These are phyloP conservation scores for Tetragonula clypearis DNA, from an alignment of 1,140 invertebrate species.

Conservation along the genomic window DNA sequence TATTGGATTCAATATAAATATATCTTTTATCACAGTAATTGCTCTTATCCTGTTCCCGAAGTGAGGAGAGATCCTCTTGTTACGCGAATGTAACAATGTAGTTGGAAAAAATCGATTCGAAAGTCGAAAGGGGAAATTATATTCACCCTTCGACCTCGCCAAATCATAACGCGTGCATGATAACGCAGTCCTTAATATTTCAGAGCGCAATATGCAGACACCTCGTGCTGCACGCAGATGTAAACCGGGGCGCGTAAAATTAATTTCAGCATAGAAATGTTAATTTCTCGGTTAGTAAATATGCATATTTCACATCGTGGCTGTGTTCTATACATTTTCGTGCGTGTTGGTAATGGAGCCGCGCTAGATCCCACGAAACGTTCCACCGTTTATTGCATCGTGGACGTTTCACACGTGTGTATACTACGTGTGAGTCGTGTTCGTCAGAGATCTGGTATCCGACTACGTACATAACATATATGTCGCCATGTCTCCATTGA, in stretches of 20 bases:
- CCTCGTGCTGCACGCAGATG: background rate
- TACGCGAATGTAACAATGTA: no score
- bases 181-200: background rate
- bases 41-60: no score
- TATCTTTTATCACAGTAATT: no score
- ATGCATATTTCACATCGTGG: conserved; percentile 8
- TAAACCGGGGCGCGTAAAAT: background rate
- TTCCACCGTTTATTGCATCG: conserved; percentile 1
- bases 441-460: conserved; percentile 15
- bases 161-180: background rate
- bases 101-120: background rate
- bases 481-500: background rate
- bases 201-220: background rate
- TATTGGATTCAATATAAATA: no score
- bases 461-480: background rate
- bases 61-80: no score
- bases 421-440: background rate
- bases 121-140: background rate
- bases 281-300: conserved; percentile 27
- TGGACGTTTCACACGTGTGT: background rate
- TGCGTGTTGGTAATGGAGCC: background rate
- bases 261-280: conserved; percentile 35
- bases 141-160: background rate
- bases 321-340: background rate
- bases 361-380: background rate